Evolutionary conservation across 2,888 invertebrate genomes (phyloP), one percentile per base, ranked within the genome.

Genomic region (Dascillus cervinus): DNA sequence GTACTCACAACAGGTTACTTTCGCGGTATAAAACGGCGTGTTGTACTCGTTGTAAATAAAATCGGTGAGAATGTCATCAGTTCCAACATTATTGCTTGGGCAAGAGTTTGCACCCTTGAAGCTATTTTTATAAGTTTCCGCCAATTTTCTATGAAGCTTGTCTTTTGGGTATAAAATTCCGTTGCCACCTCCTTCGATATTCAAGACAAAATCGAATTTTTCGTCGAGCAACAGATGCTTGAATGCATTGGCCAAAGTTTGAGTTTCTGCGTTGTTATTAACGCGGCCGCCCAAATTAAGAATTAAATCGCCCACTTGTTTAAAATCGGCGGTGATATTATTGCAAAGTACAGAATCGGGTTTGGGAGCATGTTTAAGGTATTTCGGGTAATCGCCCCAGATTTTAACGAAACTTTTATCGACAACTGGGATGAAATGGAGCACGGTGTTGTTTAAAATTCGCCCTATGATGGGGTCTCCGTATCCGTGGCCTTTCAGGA

Each of bases 1-100:
- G 73, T 85, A 86, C 47, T 82, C 82, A 55, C 91, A 91, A 52
- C 91, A 91, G 31, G 80, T 79, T 13, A 91, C 60, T 10, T 85
- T 82, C 3, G 80, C 71, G 0, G 82, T 78, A 26, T 83, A 67
- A 55, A 84, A 67, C 1, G 85, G 80, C 1, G 75, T 69, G 29
- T 74, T 69, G 47, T 73, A 82, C 49, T 75, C 69, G 13, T 75
- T 72, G 41, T 72, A 74, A 9, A 86, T 56, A 29, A 71, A 62
- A 56, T 73, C 77, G 3, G 74, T 73, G 42, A 77, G 50, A 17
- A 72, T 65, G 1, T 70, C 70, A 29, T 72, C 70, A 26, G 46
- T 60, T 41, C 10, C 49, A 29, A 8, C 52, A 34, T 25, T 48
- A 41, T 38, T 69, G 63, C n/a, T 56, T 33, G 32, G 65, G 65